phyloP scores from a whole-genome alignment of 2,797 vertebrate genomes.

The Todus mexicanus region DNA sequence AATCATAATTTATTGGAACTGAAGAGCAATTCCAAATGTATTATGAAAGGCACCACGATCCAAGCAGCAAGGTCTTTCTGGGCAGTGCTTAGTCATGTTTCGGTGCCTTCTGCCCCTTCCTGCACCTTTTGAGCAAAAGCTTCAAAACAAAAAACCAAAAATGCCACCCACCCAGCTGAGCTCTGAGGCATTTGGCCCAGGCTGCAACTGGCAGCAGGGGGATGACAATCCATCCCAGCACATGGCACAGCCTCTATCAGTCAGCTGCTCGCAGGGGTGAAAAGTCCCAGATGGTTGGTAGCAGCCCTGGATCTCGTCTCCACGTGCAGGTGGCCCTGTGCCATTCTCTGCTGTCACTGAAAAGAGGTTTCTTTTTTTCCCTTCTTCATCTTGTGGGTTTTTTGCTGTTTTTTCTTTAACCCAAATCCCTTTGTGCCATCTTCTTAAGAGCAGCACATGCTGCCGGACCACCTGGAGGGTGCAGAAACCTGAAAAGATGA shows the following conservation, averaged over 20 bases:
- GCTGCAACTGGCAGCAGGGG: not conserved
- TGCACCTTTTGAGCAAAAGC: not conserved
- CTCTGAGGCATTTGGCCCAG: not conserved
- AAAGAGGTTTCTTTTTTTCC: not conserved
- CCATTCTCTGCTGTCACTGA: not conserved
- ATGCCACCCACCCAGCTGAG: accelerated
- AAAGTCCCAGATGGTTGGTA: not conserved
- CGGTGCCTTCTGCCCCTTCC: not conserved
- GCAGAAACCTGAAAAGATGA: not conserved
- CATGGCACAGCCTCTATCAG: not conserved
- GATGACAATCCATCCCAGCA: not conserved
- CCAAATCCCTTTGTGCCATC: not conserved
- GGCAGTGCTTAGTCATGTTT: not conserved
- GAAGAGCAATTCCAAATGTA: not conserved
- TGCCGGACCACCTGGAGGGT: not conserved
- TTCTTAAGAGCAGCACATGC: not conserved
- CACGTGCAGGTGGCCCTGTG: not conserved
- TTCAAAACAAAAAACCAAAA: not conserved
- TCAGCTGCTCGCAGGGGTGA: not conserved
- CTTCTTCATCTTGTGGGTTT: not conserved
- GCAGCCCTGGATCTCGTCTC: not conserved
- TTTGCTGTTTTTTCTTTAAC: not conserved
- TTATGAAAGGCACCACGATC: not conserved
- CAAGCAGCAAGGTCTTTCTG: not conserved
- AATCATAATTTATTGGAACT: not conserved